Conservation (phyloP, 2,797 vertebrate species). For the Potorous gilbertii region DNA sequence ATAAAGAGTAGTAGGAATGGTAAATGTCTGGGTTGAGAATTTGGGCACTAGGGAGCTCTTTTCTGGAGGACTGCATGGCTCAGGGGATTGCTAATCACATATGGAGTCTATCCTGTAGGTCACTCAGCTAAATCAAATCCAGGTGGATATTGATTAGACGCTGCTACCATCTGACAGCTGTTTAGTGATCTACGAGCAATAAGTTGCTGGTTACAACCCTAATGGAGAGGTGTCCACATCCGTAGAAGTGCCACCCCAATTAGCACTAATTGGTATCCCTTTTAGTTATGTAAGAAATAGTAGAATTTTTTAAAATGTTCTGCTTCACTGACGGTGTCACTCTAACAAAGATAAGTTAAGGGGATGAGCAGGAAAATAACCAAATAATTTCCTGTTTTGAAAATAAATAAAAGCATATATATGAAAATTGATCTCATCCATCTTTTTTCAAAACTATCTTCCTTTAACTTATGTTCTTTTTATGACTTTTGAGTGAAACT, state of each 20-base stretch:
- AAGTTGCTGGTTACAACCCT: conserved; percentile 35
- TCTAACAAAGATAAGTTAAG: not conserved
- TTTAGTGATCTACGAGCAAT: not conserved
- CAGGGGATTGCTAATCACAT: conserved; percentile 9
- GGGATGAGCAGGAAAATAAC: not conserved
- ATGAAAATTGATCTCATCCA: not conserved
- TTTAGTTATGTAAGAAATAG: conserved; percentile 4
- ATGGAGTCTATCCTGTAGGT: conserved; percentile 1
- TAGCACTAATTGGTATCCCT: conserved; percentile 33
- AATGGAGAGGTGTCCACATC: conserved; percentile 25
- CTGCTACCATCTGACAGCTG: conserved; percentile 22
- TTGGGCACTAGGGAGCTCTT: conserved; percentile 28
- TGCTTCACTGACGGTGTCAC: not conserved
- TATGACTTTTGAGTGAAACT: not conserved
- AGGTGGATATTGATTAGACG: conserved; percentile 23
- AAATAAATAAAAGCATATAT: conserved; percentile 19
- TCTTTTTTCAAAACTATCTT: not conserved
- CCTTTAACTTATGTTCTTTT: not conserved
- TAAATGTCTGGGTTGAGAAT: conserved; percentile 38
- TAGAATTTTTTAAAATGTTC: conserved; percentile 24
- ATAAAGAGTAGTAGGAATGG: not conserved
- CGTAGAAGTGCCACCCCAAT: not conserved
- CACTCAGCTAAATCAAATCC: not conserved
- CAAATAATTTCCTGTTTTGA: conserved; percentile 37
- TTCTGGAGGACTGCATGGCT: conserved; percentile 27